A percentile compares a stretch with the other conserved stretches of the same genome.
These are phyloP conservation scores for Gonocerus acuteangulatus DNA, from an alignment of 2,888 invertebrate genomes.

Conservation along the genomic window DNA sequence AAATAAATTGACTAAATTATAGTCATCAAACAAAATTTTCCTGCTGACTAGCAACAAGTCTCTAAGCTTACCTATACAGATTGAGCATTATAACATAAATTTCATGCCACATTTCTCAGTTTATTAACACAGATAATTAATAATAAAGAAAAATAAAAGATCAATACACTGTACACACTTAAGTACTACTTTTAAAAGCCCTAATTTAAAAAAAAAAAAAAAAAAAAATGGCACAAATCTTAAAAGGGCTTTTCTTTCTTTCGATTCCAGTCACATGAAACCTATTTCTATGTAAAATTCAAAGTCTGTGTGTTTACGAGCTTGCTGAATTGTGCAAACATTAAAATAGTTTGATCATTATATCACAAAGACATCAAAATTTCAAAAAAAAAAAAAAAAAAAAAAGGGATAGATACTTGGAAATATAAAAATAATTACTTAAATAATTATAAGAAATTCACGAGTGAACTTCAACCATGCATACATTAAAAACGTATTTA, in stretches of 20 bases:
- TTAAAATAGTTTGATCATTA: constrained; percentile 22
- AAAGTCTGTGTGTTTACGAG: constrained; percentile 13
- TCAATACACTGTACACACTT: background rate
- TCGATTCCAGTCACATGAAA: constrained; percentile 6
- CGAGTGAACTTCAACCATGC: background rate
- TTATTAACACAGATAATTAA: background rate
- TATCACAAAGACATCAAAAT: constrained; percentile 20
- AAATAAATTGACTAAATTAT: background rate
- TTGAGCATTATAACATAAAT: constrained; percentile 26
- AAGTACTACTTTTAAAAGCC: constrained; percentile 1
- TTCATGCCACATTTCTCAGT: background rate
- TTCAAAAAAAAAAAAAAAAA: constrained; percentile 4
- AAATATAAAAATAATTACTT: constrained; percentile 14
- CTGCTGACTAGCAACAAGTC: constrained; percentile 28
- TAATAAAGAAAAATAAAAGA: background rate
- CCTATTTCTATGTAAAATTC: constrained; percentile 6
- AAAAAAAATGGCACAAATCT: constrained; percentile 24
- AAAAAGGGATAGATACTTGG: constrained; percentile 8
- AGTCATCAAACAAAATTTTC: constrained; percentile 18
- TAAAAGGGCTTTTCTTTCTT: constrained; percentile 10
- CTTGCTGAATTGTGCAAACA: constrained; percentile 21
- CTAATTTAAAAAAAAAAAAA: constrained; percentile 13
- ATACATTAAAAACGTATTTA: background rate
- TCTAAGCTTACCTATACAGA: constrained; percentile 17
- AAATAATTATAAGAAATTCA: constrained; percentile 1